Base-by-base conservation (phyloP, 2,113 vertebrate genomes). In the Cololabis saira region DNA sequence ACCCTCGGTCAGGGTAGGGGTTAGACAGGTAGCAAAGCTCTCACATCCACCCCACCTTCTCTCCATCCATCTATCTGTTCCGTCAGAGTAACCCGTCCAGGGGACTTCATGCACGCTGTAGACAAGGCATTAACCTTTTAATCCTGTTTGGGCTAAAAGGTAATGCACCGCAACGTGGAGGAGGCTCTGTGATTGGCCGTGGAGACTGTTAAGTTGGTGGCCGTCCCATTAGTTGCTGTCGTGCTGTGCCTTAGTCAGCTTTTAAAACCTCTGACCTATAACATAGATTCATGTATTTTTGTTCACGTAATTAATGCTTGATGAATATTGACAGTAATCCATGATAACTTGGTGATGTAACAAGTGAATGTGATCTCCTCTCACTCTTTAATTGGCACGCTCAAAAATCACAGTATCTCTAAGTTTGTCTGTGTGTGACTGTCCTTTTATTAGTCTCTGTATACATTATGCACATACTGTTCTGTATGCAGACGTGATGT, bases 111-210 rank as follows among this genome's bases (percentile, higher is more conserved):
- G 59, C 52, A 51, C 67, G 12, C 43, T 45, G 21, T 18, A 41
- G 49, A 54, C 60, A 2, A 27, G 51, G 72, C 50, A 76, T 83
- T 81, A 82, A 80, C 71, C 59, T 76, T 74, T 68, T 87, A 80
- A 85, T 84, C 87, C 63, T 61, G 78, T 86, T 89, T 78, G 63
- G 57, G 45, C 80, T 79, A 43, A 71, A 78, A 77, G 73, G 50
- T 73, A 62, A 74, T 74, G 45, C 75, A 68, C 71, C 9, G 47
- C 57, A 45, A 51, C 51, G 51, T 53, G 4, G 5, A 57, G 45
- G 41, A 71, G 51, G 61, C 49, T 61, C 70, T 76, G 73, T 61
- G 56, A 80, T 81, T 71, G 66, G 68, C 47, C 21, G 9, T 14
- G 18, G 10, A 30, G 59, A 60, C 51, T 37, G 59, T 86, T 69